These are phyloP conservation scores for Brachionus plicatilis DNA, from an alignment of 1,140 invertebrate species.

Conservation along the genomic window DNA sequence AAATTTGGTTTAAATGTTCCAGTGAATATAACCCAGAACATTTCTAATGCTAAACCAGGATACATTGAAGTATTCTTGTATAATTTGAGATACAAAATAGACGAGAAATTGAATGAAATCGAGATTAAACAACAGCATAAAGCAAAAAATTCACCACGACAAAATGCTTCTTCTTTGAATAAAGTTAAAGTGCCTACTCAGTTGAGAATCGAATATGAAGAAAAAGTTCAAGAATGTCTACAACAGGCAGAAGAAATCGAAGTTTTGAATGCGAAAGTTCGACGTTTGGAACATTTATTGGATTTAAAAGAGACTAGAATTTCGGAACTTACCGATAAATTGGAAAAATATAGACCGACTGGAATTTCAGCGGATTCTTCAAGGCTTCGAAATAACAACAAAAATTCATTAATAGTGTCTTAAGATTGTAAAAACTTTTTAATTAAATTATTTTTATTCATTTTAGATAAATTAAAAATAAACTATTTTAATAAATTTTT, in stretches of 20 bases:
- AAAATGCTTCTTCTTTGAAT: background rate
- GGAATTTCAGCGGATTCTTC: slow-evolving; percentile 4
- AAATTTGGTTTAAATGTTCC: slow-evolving; percentile 37
- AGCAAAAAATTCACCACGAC: background rate
- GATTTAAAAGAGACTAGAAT: slow-evolving; percentile 53
- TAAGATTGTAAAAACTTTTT: slow-evolving; percentile 8
- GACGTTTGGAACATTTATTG: slow-evolving; percentile 50
- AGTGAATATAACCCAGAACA: slow-evolving; percentile 24
- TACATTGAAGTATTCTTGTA: slow-evolving; percentile 42
- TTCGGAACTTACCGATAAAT: slow-evolving; percentile 44
- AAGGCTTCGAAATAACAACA: background rate
- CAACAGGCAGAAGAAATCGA: slow-evolving; percentile 52
- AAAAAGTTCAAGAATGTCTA: slow-evolving; percentile 50
- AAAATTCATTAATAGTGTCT: slow-evolving; percentile 1
- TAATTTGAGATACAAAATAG: slow-evolving; percentile 52
- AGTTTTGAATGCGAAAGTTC: slow-evolving; percentile 49
- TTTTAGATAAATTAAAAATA: background rate
- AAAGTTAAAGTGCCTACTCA: background rate
- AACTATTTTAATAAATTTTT: slow-evolving; percentile 24
- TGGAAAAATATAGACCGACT: slow-evolving; percentile 40
- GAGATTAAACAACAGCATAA: background rate
- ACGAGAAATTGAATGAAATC: slow-evolving; percentile 42
- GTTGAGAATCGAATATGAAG: slow-evolving; percentile 45
- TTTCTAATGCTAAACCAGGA: slow-evolving; percentile 7
- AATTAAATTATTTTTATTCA: background rate